Evolutionary conservation across 2,113 vertebrate species (phyloP).

Genomic region (Sceloporus undulatus): DNA sequence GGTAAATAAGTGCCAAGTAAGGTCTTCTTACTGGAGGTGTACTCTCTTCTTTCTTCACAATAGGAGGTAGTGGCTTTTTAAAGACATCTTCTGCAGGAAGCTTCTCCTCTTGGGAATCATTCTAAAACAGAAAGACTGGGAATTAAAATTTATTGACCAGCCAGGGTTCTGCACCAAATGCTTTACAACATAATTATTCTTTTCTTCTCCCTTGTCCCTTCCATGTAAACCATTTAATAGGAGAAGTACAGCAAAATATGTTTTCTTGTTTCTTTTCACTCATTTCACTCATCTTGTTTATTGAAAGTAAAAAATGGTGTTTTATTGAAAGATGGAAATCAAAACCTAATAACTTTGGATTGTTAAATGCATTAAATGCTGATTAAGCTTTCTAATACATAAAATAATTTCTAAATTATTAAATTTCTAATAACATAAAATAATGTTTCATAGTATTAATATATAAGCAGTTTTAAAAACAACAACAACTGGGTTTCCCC

Average conservation of each 20-base stretch:
- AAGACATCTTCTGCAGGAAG: slow-evolving; percentile 88
- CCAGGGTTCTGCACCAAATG: background rate
- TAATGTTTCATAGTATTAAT: no score
- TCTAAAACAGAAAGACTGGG: slow-evolving; percentile 69
- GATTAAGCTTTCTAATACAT: no score
- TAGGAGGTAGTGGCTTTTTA: slow-evolving; percentile 94
- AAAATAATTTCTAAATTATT: no score
- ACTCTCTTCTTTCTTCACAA: slow-evolving; percentile 88
- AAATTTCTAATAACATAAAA: no score
- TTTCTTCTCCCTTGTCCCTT: background rate
- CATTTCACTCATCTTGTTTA: background rate
- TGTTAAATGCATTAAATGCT: no score
- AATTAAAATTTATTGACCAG: background rate
- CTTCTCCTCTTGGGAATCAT: slow-evolving; percentile 73
- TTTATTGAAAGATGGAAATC: no score
- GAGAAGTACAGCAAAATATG: background rate
- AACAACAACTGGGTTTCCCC: no score
- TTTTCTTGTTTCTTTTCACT: background rate
- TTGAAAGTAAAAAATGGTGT: no score
- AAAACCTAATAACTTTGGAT: no score
- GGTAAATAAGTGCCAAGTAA: background rate
- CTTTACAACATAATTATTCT: background rate
- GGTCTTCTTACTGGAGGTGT: slow-evolving; percentile 75
- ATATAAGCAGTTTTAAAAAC: no score
- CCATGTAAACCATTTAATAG: background rate